phyloP scores from a whole-genome alignment of 2,113 vertebrate species.

The Chinchilla lanigera region DNA sequence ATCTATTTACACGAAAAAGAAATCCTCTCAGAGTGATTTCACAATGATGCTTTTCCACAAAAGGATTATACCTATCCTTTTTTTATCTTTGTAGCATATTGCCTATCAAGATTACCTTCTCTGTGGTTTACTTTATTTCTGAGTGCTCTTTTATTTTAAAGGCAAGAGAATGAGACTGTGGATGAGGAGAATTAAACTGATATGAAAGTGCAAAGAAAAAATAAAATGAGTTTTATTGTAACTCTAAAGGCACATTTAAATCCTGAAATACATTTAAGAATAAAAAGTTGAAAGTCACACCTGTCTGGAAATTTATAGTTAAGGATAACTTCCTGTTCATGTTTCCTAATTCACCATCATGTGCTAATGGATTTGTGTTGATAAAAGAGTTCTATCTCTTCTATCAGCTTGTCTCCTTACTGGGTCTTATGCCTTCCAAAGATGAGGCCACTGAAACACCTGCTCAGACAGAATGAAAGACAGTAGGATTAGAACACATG shows the following conservation, averaged over 20 bases:
- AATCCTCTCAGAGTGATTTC: constrained; percentile 32
- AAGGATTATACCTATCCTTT: not conserved
- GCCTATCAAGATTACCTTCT: not conserved
- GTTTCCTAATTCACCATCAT: not conserved
- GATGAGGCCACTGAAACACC: not conserved
- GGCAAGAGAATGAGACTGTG: not conserved
- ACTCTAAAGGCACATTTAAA: constrained; percentile 12
- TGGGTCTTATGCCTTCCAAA: not conserved
- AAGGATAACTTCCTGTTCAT: not conserved
- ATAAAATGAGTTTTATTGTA: constrained; percentile 7
- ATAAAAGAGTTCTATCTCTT: not conserved
- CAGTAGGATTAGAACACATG: not conserved
- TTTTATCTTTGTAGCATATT: not conserved
- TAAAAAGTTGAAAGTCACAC: constrained; percentile 25
- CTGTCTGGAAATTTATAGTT: not conserved
- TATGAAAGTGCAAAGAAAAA: not conserved
- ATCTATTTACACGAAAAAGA: constrained; percentile 39
- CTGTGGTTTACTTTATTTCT: not conserved
- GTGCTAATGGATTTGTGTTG: not conserved
- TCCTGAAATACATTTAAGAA: not conserved
- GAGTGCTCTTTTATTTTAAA: not conserved
- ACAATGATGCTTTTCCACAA: constrained; percentile 9
- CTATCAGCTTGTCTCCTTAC: not conserved
- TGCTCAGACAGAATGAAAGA: not conserved
- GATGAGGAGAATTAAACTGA: not conserved